Evolutionary conservation across 2,113 vertebrate genomes (phyloP).

Genomic region (Scatophagus argus): DNA sequence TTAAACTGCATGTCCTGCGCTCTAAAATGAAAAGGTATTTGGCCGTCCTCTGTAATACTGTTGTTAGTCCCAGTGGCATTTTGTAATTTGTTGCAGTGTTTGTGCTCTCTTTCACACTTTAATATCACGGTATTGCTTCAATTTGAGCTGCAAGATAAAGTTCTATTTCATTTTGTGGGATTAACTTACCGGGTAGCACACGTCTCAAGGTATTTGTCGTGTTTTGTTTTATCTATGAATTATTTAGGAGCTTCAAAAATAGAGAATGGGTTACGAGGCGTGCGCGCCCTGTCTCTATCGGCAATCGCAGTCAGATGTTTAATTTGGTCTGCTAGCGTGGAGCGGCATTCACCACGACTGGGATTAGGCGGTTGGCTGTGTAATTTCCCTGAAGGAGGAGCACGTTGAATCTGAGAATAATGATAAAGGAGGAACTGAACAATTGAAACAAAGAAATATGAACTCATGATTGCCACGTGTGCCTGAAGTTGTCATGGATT

Average conservation of each 20-base stretch:
- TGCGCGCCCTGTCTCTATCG: conserved; percentile 70
- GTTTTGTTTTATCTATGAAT: conserved; percentile 88
- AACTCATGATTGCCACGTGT: conserved; percentile 62
- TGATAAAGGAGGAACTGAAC: conserved; percentile 79
- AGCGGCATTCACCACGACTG: conserved; percentile 72
- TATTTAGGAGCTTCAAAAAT: conserved; percentile 83
- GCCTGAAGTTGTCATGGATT: conserved; percentile 52
- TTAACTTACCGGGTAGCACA: conserved; percentile 80
- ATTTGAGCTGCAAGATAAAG: conserved; percentile 83
- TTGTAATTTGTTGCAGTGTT: conserved; percentile 85
- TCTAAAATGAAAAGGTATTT: conserved; percentile 76
- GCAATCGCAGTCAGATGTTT: conserved; percentile 80
- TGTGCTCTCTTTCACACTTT: conserved; percentile 84
- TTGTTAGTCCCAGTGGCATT: conserved; percentile 78
- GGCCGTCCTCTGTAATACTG: conserved; percentile 76
- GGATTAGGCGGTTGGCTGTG: conserved; percentile 73
- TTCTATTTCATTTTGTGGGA: conserved; percentile 86
- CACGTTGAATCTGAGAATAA: conserved; percentile 81
- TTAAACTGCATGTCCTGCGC: conserved; percentile 60
- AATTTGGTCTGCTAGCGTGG: conserved; percentile 80
- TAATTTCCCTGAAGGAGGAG: conserved; percentile 85
- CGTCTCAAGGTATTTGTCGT: conserved; percentile 86
- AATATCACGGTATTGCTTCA: conserved; percentile 87
- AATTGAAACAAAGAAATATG: conserved; percentile 69
- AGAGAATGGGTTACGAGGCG: conserved; percentile 65